These are phyloP conservation scores for Drosophila ogumai DNA, from an alignment of 1,140 invertebrate genomes.

Conservation along the genomic window DNA sequence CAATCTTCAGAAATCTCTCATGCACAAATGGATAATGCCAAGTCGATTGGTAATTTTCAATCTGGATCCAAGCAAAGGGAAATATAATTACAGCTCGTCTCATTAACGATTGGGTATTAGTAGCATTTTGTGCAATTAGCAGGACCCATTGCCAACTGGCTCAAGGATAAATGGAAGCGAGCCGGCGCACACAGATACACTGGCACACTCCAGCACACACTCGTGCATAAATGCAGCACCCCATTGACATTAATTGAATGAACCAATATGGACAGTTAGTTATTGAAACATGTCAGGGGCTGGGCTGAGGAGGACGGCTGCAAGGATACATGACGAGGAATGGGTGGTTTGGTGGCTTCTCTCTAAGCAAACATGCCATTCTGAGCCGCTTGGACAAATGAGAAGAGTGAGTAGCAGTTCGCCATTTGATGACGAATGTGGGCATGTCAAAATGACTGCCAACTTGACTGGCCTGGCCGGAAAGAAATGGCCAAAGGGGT, in stretches of 20 bases:
- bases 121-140: conserved; percentile 57
- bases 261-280: conserved; percentile 70
- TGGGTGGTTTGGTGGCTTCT: not conserved
- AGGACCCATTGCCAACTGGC: conserved; percentile 33
- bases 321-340: not conserved
- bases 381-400: conserved; percentile 26
- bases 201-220: not conserved
- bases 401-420: not conserved
- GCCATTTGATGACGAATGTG: conserved; percentile 41
- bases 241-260: conserved; percentile 75
- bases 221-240: conserved; percentile 38
- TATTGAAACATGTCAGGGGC: conserved; percentile 47
- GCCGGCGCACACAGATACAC: conserved; percentile 1
- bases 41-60: conserved; percentile 23
- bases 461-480: conserved; percentile 13
- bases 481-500: not conserved
- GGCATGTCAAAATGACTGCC: conserved; percentile 25
- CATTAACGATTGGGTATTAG: conserved; percentile 58
- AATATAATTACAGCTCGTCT: conserved; percentile 60
- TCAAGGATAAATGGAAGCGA: conserved; percentile 39
- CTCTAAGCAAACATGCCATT: conserved; percentile 48
- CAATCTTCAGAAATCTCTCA: conserved; percentile 1
- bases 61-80: conserved; percentile 11
- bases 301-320: conserved; percentile 4
- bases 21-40: conserved; percentile 2